Base-by-base conservation (phyloP, 2,797 vertebrate genomes). In the Labroides dimidiatus region DNA sequence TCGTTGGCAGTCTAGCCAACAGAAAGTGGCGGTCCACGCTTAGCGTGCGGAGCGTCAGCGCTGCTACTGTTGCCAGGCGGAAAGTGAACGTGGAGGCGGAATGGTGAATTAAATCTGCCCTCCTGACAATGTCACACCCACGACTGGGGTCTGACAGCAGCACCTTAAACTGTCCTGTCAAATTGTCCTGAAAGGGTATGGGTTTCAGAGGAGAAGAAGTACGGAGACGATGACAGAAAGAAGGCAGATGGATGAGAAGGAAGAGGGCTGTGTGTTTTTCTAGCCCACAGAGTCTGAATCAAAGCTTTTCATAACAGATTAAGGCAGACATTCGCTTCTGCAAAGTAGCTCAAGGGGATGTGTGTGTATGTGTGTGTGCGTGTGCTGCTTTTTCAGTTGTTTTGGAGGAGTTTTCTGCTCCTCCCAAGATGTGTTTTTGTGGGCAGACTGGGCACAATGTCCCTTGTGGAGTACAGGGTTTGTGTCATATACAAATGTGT, bases 31-130 rank as follows among this genome's bases (percentile, higher is more conserved):
- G 59, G 78, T 68, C 75, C 64, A 57, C 56, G 64, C 80, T 59
- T 73, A 89, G 81, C 58, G 67, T 79, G 78, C 42, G 61, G 80
- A 80, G 89, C 91, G 84, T 91, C 85, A 88, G 86, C 11, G 60
- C 78, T 72, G 81, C 84, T 81, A 10, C 89, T 93, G 93, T 94
- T 94, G 93, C 94, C 75, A 72, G 93, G 94, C 76, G 80, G 86
- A 93, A 87, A 87, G 58, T 77, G 58, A 83, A 80, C 47, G 72
- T 41, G 85, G 85, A 92, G 90, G 90, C 86, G 78, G 87, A 87
- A 85, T 79, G 23, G 65, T 74, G 85, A 89, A 90, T 91, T 75
- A 91, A 90, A 84, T 91, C 84, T 86, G 82, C 82, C 85, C 85
- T 87, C 86, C 85, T 81, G 82, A 87, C 90, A 88, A 84, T 89